Evolutionary conservation across 35 echinoderm and acorn worm species (phyloP), one percentile per base, ranked within the genome.

Genomic region (Ophiothrix spiculata): DNA sequence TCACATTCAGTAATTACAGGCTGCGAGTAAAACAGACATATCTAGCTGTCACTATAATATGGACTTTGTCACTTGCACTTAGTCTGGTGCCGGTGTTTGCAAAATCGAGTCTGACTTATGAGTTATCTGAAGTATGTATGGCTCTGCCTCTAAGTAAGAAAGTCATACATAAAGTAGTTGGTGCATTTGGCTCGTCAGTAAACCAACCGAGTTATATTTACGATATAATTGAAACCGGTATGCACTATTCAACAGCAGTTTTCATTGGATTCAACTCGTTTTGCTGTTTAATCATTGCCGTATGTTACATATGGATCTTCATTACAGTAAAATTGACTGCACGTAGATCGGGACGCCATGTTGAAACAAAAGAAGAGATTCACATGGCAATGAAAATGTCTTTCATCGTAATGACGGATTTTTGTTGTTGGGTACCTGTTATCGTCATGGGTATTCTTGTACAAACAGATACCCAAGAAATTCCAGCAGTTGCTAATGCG

Each of bases 371-470:
- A 28, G 28, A 78, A 17, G 83, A 91, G 0, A 78, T 84, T 29
- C 85, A 32, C 21, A 74, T 91, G n/a, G 82, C 83, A 0, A 63
- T 40, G 0, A 79, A 46, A 33, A 74, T 91, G 56, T 54, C 41
- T n/a, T 4, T 91, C 23, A 91, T 91, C 31, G 83, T 91, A 6
- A 29, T 75, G 14, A 86, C 89, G 28, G 89, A 91, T 38, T 80
- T 91, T n/a, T 80, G 39, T 29, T 91, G 89, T 56, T 91, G 89
- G 89, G 69, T 86, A 37, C 83, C 89, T 0, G 49, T 91, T 25
- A 91, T 91, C 29, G 32, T 91, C 25, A 76, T 91, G 23, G 89
- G 83, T 3, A 80, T 85, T 77, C 38, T 79, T 0, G 83, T 84
- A 0, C 82, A 85, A 38, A 39, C 41, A 12, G 75, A 36, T 19